Percentiles rank a stretch among this genome's conserved stretches.
Evolutionary conservation across 2,797 vertebrate species (phyloP).

Genomic region (Pampus argenteus): DNA sequence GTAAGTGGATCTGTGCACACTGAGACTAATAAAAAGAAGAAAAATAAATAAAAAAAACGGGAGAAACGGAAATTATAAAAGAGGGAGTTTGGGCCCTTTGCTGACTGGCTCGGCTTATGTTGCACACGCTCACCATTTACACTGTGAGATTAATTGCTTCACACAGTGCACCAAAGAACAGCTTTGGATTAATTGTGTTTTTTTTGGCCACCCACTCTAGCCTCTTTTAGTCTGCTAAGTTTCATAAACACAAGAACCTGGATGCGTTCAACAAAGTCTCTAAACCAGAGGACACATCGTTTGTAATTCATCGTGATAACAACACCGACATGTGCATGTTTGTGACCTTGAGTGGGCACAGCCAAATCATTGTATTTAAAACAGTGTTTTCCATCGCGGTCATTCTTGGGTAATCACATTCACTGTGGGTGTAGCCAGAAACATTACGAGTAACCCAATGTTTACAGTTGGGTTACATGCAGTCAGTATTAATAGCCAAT

Average conservation of each 20-base stretch:
- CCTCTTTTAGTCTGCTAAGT: conserved; percentile 13
- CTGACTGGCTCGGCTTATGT: conserved; percentile 31
- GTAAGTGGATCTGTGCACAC: conserved; percentile 42
- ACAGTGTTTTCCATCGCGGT: conserved; percentile 22
- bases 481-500: neutral
- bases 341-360: conserved; percentile 36
- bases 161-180: conserved; percentile 37
- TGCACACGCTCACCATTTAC: conserved; percentile 38
- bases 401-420: conserved; percentile 24
- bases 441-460: too few relatives aligned
- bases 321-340: neutral
- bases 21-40: conserved; percentile 46
- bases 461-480: too few relatives aligned
- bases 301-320: conserved; percentile 15
- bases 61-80: conserved; percentile 50
- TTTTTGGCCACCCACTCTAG: conserved; percentile 32
- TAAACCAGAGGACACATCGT: neutral
- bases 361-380: conserved; percentile 23
- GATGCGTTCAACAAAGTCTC: conserved; percentile 1
- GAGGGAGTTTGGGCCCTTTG: conserved; percentile 33
- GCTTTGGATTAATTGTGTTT: conserved; percentile 51
- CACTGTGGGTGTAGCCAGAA: conserved; percentile 5
- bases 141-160: conserved; percentile 60
- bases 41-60: conserved; percentile 40
- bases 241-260: conserved; percentile 8